Evolutionary conservation across 2,888 invertebrate genomes (phyloP).

Genomic region (Polia nebulosa): DNA sequence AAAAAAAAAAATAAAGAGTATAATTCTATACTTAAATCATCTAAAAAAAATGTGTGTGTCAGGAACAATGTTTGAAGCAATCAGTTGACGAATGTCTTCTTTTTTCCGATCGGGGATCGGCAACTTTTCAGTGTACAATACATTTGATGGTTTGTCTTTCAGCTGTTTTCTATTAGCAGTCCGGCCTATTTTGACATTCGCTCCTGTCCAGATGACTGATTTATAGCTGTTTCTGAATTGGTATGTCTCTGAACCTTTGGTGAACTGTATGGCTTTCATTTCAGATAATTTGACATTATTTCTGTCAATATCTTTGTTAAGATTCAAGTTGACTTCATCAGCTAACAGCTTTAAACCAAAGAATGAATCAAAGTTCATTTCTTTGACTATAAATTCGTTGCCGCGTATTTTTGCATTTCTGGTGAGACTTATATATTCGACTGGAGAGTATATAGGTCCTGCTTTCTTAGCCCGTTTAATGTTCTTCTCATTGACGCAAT

Average conservation of each 20-base stretch:
- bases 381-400: constrained; percentile 39
- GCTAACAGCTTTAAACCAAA: constrained; percentile 54
- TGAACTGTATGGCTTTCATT: constrained; percentile 42
- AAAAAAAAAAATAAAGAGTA: too few species aligned
- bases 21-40: too few species aligned
- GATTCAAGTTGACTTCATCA: constrained; percentile 44
- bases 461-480: constrained; percentile 44
- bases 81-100: too few species aligned
- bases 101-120: too few species aligned
- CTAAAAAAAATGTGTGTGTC: too few species aligned
- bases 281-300: constrained; percentile 38
- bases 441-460: constrained; percentile 57
- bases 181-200: constrained; percentile 28
- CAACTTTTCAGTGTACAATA: constrained; percentile 5
- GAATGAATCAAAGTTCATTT: constrained; percentile 59
- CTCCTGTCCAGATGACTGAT: constrained; percentile 26
- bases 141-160: constrained; percentile 29
- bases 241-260: constrained; percentile 42
- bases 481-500: constrained; percentile 60
- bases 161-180: constrained; percentile 32
- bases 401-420: constrained; percentile 46
- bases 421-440: constrained; percentile 53
- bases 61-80: too few species aligned
- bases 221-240: constrained; percentile 30
- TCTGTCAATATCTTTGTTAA: constrained; percentile 42